phyloP scores from a whole-genome alignment of 2,113 vertebrate species.

The Neodon shergylaensis region DNA sequence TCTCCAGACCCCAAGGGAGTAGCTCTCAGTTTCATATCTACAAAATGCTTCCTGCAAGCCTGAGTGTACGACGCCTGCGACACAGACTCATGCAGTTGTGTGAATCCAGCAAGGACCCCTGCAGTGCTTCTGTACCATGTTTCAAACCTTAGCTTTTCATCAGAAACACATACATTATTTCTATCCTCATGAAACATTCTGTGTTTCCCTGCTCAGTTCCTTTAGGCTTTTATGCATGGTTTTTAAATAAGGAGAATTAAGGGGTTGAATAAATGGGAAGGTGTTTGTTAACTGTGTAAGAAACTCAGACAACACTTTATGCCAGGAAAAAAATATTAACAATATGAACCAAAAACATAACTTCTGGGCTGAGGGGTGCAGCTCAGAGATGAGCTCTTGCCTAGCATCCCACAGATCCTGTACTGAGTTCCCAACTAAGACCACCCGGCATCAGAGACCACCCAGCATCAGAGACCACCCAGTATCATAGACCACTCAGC shows the following conservation, averaged over 20 bases:
- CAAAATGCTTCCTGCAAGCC: neutral
- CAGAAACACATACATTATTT: neutral
- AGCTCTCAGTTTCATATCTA: constrained; percentile 22
- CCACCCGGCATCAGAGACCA: neutral
- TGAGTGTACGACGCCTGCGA: neutral
- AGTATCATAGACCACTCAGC: too few species aligned
- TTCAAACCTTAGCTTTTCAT: neutral
- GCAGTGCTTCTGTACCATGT: neutral
- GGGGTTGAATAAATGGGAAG: neutral
- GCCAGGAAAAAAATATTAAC: neutral
- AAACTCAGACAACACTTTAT: neutral
- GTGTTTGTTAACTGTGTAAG: neutral
- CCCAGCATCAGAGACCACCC: neutral
- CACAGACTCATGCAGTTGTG: neutral
- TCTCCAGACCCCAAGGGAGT: neutral
- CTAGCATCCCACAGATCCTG: neutral
- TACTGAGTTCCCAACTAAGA: neutral
- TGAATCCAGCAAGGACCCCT: neutral
- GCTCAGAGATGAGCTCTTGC: neutral
- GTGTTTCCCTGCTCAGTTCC: neutral
- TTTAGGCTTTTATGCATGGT: neutral
- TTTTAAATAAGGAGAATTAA: neutral
- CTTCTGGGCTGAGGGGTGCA: neutral
- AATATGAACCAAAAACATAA: neutral
- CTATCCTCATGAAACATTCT: neutral